Base-by-base conservation (phyloP, 1,140 invertebrate species). In the Lethrus apterus region DNA sequence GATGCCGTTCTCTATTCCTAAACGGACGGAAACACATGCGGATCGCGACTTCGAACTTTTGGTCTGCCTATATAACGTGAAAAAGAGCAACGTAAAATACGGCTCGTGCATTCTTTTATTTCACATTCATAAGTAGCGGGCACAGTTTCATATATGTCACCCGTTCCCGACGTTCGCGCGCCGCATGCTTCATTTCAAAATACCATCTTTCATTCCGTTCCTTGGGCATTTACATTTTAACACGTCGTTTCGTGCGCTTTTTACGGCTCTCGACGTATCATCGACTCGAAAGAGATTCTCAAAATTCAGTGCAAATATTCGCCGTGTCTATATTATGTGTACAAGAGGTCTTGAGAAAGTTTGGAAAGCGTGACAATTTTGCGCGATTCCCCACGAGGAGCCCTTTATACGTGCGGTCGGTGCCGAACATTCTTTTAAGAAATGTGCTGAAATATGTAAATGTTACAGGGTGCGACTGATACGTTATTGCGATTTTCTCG, bases 161-260 rank as follows among this genome's bases (percentile, higher is more conserved):
- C 51, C 51, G 52, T 54, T 54, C 57, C 52, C 57, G 52, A 60
- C 57, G 55, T 55, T 38, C 24, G 47, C 47, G 55, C 54, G 51
- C 56, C 50, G 55, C 56, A 56, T 62, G 58, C 48, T 57, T 58
- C 58, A 59, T 61, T 61, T 59, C 50, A 57, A 58, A 55, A 58
- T 49, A 54, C 56, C 59, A 62, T 62, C 59, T 56, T 56, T 62
- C 59, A 62, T 62, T 59, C 55, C 48, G 58, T 60, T 60, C 56
- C 58, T 60, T 60, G 46, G 46, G 43, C 58, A 60, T 60, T 60
- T 60, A 46, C 49, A 55, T 57, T 57, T 52, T 48, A 52, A 47
- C 52, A 42, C 36, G 46, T 36, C 46, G 24, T 34, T 46, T 36
- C 34, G 20, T 38, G 24, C 26, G 34, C 34, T 46, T 46, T 46